These are phyloP conservation scores for Uloborus plumipes DNA, from an alignment of 2,888 invertebrate species.

Conservation along the genomic window DNA sequence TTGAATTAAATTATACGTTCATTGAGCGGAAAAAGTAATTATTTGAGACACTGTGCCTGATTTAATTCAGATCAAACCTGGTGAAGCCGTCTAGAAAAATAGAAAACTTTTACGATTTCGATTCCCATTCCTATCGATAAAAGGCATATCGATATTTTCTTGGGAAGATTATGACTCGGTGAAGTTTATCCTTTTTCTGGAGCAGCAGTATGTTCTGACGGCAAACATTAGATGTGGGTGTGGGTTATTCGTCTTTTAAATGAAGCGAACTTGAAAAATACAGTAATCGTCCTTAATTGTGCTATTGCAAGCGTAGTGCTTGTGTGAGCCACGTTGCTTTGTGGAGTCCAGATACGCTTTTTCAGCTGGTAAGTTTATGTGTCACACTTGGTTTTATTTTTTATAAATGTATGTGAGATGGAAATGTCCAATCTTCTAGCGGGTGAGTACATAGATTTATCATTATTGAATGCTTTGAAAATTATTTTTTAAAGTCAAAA, in stretches of 20 bases:
- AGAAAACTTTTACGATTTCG: too few relatives aligned
- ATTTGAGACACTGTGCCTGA: too few relatives aligned
- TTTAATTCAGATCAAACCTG: too few relatives aligned
- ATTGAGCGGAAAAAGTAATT: too few relatives aligned
- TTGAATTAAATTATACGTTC: too few relatives aligned
- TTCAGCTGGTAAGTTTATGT: neutral
- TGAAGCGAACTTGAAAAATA: constrained; percentile 9
- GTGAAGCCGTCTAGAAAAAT: too few relatives aligned
- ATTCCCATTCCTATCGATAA: too few relatives aligned
- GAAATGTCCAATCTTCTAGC: neutral
- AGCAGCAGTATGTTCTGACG: constrained; percentile 14
- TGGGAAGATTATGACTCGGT: neutral
- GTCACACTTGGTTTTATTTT: neutral
- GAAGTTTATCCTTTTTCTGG: constrained; percentile 11
- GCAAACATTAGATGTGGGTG: constrained; percentile 30
- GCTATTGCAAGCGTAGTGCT: neutral
- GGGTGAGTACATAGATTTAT: too few relatives aligned
- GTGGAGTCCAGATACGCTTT: neutral
- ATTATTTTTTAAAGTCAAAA: too few relatives aligned
- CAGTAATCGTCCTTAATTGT: constrained; percentile 14
- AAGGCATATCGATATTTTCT: constrained; percentile 1
- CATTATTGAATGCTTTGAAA: too few relatives aligned
- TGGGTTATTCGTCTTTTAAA: constrained; percentile 24
- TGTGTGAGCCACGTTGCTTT: constrained; percentile 17
- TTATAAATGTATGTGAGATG: neutral